Conservation (phyloP, 2,888 invertebrate genomes). For the Xanthia icteritia region DNA sequence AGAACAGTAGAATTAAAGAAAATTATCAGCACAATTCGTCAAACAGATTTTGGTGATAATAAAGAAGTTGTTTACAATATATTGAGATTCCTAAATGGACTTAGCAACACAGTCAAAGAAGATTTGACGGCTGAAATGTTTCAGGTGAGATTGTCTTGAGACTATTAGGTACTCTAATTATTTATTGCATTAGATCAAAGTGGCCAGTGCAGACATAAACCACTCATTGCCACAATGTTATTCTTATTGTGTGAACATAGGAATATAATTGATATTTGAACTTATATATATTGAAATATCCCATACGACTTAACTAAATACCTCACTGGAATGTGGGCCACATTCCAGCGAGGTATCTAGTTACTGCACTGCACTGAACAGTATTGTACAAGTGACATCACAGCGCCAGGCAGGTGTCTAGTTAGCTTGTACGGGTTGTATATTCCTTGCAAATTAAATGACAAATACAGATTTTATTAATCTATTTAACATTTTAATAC, state of each 20-base stretch:
- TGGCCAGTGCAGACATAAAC: neutral
- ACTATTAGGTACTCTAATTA: neutral
- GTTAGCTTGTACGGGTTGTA: neutral
- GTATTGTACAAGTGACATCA: neutral
- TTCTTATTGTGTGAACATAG: neutral
- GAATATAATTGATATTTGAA: neutral
- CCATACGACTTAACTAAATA: neutral
- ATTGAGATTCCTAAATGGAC: conserved; percentile 78
- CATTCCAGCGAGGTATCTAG: too few relatives aligned
- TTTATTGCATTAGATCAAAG: neutral
- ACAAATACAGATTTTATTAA: neutral
- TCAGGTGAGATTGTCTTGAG: conserved; percentile 73
- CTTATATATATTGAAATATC: neutral
- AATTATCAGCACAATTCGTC: conserved; percentile 75
- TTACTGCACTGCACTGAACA: neutral
- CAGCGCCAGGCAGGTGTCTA: neutral
- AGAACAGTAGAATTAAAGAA: conserved; percentile 80
- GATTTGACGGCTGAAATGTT: conserved; percentile 81
- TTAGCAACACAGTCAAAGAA: conserved; percentile 79
- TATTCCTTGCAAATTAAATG: neutral
- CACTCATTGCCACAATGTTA: neutral
- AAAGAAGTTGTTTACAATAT: conserved; percentile 77
- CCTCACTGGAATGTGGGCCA: too few relatives aligned
- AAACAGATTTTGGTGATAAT: conserved; percentile 76
- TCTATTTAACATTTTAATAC: neutral